Conservation (phyloP, 1,140 invertebrate genomes). For the Papilio glaucus region DNA sequence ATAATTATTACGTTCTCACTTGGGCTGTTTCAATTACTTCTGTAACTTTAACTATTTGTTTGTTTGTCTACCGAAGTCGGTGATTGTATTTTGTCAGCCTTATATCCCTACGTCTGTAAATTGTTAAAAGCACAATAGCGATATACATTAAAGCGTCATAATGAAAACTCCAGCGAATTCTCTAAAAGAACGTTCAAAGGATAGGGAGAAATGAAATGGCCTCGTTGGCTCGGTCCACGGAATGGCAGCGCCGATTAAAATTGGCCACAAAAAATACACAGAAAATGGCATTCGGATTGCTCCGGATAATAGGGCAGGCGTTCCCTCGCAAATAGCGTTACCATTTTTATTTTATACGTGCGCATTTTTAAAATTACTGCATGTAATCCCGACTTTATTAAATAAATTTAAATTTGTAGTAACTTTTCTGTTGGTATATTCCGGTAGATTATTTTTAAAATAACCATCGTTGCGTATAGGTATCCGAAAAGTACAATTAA, state of each 20-base stretch:
- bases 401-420: not conserved
- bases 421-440: too few relatives aligned
- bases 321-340: constrained; percentile 40
- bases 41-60: too few relatives aligned
- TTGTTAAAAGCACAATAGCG: constrained; percentile 8
- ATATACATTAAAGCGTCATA: constrained; percentile 18
- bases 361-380: constrained; percentile 1
- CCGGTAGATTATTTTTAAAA: not conserved
- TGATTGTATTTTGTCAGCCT: too few relatives aligned
- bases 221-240: constrained; percentile 50
- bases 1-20: too few relatives aligned
- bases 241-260: constrained; percentile 75
- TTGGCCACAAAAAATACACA: constrained; percentile 67
- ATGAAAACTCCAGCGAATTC: constrained; percentile 26
- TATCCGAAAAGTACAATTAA: too few relatives aligned
- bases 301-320: constrained; percentile 58
- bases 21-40: too few relatives aligned
- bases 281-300: constrained; percentile 65
- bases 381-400: constrained; percentile 2
- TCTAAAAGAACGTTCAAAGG: constrained; percentile 49
- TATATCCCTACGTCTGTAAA: too few relatives aligned
- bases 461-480: too few relatives aligned
- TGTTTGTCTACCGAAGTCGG: too few relatives aligned
- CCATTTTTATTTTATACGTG: not conserved
- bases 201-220: constrained; percentile 58